phyloP scores from a whole-genome alignment of 1,140 invertebrate genomes.

The Dreissena polymorpha region DNA sequence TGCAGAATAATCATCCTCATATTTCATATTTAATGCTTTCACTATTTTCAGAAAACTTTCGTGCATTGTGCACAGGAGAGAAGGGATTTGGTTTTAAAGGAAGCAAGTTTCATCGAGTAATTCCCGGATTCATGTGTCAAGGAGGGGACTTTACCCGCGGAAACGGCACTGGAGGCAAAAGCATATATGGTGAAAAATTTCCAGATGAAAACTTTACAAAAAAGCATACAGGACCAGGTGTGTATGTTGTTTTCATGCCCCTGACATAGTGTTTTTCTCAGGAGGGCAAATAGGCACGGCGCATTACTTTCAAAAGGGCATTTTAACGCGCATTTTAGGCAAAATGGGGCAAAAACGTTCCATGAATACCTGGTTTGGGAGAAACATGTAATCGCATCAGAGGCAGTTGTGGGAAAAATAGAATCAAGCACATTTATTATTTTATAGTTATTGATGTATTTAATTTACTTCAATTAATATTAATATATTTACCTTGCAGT shows the following conservation, averaged over 20 bases:
- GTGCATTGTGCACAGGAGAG: constrained; percentile 94
- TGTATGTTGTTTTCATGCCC: background rate
- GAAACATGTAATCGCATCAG: too few species aligned
- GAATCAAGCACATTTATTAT: too few species aligned
- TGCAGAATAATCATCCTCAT: background rate
- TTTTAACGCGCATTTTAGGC: too few species aligned
- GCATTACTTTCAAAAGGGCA: too few species aligned
- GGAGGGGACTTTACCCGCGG: constrained; percentile 90
- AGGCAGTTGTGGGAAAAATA: too few species aligned
- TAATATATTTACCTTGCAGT: too few species aligned
- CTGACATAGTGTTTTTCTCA: too few species aligned
- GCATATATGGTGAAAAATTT: constrained; percentile 97
- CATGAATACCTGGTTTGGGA: too few species aligned
- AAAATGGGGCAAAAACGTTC: too few species aligned
- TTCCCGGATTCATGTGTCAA: constrained; percentile 86
- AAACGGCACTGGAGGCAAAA: constrained; percentile 85
- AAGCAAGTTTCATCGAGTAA: constrained; percentile 81
- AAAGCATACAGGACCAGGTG: constrained; percentile 93
- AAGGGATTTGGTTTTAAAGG: constrained; percentile 88
- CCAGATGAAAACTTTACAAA: constrained; percentile 97
- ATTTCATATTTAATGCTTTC: background rate
- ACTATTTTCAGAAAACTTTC: constrained; percentile 86
- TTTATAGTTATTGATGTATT: too few species aligned
- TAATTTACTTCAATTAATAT: too few species aligned
- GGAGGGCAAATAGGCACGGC: too few species aligned